phyloP scores from a whole-genome alignment of 2,797 vertebrate genomes.

The Carapus acus region DNA sequence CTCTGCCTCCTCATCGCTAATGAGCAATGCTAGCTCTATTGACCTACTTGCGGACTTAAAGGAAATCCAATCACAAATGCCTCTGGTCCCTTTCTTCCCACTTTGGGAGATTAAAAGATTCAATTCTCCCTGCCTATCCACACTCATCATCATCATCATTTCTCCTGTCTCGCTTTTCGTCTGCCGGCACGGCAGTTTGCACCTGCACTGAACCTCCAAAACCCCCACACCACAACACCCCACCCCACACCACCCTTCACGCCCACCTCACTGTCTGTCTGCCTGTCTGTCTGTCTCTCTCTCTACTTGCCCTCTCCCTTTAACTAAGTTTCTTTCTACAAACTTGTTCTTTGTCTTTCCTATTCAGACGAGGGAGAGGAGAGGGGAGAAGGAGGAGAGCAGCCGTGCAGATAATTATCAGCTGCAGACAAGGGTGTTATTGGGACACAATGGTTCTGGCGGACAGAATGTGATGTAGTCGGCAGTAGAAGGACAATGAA shows the following conservation, averaged over 20 bases:
- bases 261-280: background rate
- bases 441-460: constrained; percentile 46
- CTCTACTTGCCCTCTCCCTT: constrained; percentile 5
- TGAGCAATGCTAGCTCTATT: constrained; percentile 64
- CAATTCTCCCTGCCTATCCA: constrained; percentile 68
- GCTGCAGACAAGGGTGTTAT: constrained; percentile 46
- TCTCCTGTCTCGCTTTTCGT: constrained; percentile 52
- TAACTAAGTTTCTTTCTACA: constrained; percentile 59
- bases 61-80: constrained; percentile 76
- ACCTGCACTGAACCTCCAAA: constrained; percentile 20
- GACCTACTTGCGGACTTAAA: constrained; percentile 70
- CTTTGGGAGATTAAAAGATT: constrained; percentile 78
- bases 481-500: constrained; percentile 43
- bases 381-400: constrained; percentile 32
- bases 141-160: constrained; percentile 68
- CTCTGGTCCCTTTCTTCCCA: constrained; percentile 69
- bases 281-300: constrained; percentile 9
- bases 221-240: background rate
- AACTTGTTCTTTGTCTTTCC: constrained; percentile 55
- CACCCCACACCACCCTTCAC: background rate
- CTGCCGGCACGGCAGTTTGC: constrained; percentile 29
- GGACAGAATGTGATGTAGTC: constrained; percentile 41
- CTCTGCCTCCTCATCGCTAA: constrained; percentile 56
- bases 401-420: constrained; percentile 64
- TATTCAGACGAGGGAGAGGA: constrained; percentile 34